Evolutionary conservation across 2,888 invertebrate species (phyloP).

Genomic region (Ceramica pisi): DNA sequence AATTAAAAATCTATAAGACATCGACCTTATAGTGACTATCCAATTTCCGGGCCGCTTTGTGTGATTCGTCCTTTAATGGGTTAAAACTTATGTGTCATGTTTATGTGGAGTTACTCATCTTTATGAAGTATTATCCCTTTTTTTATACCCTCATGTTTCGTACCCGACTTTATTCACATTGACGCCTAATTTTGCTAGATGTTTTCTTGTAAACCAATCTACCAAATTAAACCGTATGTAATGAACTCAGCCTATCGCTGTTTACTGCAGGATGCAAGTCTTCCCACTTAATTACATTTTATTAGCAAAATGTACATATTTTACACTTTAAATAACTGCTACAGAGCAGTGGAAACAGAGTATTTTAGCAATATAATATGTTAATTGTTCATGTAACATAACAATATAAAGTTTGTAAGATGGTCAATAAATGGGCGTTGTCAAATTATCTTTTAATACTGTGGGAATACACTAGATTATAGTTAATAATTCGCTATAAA

Average conservation of each 20-base stretch:
- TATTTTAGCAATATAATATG: neutral
- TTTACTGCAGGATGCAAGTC: neutral
- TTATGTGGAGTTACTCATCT: neutral
- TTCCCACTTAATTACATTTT: neutral
- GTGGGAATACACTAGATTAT: conserved; percentile 4
- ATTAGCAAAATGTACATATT: neutral
- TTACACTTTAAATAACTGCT: neutral
- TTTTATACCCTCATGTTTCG: neutral
- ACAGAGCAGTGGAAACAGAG: neutral
- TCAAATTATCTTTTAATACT: conserved; percentile 11
- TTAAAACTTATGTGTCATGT: neutral
- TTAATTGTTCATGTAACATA: neutral
- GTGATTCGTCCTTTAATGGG: neutral
- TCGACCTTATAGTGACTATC: too few relatives aligned
- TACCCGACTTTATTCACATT: neutral
- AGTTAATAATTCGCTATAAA: conserved; percentile 9
- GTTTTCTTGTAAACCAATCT: neutral
- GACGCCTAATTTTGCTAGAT: conserved; percentile 18
- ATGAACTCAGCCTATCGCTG: neutral
- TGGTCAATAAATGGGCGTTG: neutral
- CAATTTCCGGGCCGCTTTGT: neutral
- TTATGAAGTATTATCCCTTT: conserved; percentile 5
- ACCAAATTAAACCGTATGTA: neutral
- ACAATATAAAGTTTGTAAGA: neutral
- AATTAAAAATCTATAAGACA: too few relatives aligned